A percentile compares a stretch with the other conserved stretches of the same genome.
Evolutionary conservation across 1,140 invertebrate genomes (phyloP).

Genomic region (Bilobella aurantiaca): DNA sequence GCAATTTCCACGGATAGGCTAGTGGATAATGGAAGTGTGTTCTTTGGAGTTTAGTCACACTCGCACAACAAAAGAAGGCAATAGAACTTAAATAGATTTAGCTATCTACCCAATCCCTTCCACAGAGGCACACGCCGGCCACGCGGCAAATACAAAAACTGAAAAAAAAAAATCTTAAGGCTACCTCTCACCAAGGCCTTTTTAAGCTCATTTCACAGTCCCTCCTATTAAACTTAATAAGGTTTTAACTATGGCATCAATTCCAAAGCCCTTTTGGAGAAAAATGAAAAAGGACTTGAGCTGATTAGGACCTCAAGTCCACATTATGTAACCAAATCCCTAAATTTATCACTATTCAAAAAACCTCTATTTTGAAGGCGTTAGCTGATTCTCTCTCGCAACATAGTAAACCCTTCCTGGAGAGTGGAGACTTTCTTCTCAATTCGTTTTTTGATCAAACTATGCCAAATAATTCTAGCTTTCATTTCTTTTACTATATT

Average conservation of each 20-base stretch:
- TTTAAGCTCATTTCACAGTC: no score
- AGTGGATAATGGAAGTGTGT: constrained; percentile 3
- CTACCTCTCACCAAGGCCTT: no score
- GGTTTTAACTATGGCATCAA: not conserved
- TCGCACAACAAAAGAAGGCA: not conserved
- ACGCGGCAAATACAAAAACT: not conserved
- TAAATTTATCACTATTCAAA: not conserved
- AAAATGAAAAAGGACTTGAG: not conserved
- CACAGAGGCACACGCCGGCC: not conserved
- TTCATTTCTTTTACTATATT: no score
- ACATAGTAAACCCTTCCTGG: no score
- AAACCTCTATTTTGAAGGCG: no score
- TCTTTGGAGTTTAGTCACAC: constrained; percentile 5
- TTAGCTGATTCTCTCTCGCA: no score
- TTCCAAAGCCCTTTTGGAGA: no score
- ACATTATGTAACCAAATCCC: not conserved
- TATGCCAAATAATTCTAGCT: no score
- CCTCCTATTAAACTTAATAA: not conserved
- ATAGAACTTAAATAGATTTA: constrained; percentile 8
- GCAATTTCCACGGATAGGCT: not conserved
- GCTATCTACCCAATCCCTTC: not conserved
- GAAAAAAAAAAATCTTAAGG: no score
- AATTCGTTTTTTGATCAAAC: no score
- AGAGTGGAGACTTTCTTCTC: no score
- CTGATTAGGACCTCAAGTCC: not conserved